Percentiles rank a stretch among this genome's conserved stretches.
These are phyloP conservation scores for Choristoneura fumiferana DNA, from an alignment of 1,140 invertebrate genomes.

Conservation along the genomic window DNA sequence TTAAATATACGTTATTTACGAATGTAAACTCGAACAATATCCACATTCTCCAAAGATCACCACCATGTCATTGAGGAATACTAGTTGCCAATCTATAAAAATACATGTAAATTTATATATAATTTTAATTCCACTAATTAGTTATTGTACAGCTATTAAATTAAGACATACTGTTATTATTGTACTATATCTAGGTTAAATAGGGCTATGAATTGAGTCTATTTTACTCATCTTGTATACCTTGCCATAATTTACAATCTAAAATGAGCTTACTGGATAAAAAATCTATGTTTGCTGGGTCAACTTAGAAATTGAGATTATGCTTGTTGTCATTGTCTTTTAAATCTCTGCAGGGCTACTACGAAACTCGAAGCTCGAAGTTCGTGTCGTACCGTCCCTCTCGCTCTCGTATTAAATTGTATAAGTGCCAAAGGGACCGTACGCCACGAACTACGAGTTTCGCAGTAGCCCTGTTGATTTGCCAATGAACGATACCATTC, in stretches of 20 bases:
- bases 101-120: neutral
- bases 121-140: constrained; percentile 4
- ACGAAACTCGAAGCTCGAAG: too few species aligned
- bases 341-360: too few species aligned
- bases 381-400: too few species aligned
- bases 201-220: constrained; percentile 20
- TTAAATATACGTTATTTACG: neutral
- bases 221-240: neutral
- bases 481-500: neutral
- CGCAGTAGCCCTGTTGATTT: too few species aligned
- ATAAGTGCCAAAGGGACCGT: too few species aligned
- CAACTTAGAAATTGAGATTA: too few species aligned
- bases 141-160: constrained; percentile 19
- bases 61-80: constrained; percentile 8
- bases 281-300: too few species aligned
- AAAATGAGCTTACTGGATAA: too few species aligned
- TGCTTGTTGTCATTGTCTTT: too few species aligned
- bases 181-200: constrained; percentile 23
- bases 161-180: constrained; percentile 20
- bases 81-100: constrained; percentile 2
- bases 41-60: constrained; percentile 17
- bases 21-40: neutral
- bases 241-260: too few species aligned
- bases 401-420: too few species aligned
- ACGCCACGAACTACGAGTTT: too few species aligned